Base-by-base conservation (phyloP, 2,888 invertebrate genomes). In the Leucoma salicis region DNA sequence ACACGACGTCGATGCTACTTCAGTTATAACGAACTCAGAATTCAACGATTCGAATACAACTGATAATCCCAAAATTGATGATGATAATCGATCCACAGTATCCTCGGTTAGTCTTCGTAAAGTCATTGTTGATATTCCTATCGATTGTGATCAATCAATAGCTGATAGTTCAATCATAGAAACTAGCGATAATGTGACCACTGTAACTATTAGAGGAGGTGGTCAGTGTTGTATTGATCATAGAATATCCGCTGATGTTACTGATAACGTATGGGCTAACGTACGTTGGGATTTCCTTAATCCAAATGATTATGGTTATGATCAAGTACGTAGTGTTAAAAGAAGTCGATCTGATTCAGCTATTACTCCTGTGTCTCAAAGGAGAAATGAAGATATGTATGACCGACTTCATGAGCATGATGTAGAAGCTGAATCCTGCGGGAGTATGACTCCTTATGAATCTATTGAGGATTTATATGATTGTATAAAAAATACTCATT, bases 401-500 rank as follows among this genome's bases (percentile, higher is more conserved):
- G 89, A 90, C 66, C 80, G 73, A 32, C 56, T 90, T 39, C 75
- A 76, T 1, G 74, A 80, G 35, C 74, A 75, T 10, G 74, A 80
- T 35, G 75, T 64, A 0, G 88, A 86, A 52, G 75, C 65, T 25
- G 87, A 87, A 65, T 89, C 88, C 21, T 87, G 82, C 50, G 86
- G 81, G 13, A 87, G 88, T 51, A 82, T 89, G 48, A 90, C 90
- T 10, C 90, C 90, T 0, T 90, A 90, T 43, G 90, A 90, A 63
- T 90, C 90, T 0, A 90, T 90, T 45, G 90, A 90, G 66, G 90
- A 90, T 58, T 62, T 90, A 18, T 90, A 90, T 47, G 89, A 90
- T 40, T 89, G 90, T 54, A 90, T 90, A 14, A 90, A 90, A 53
- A 90, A 89, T 51, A 66, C 81, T n/a, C 78, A 81, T 4, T 88